phyloP scores from a whole-genome alignment of 2,113 vertebrate genomes.

The Zingel zingel region DNA sequence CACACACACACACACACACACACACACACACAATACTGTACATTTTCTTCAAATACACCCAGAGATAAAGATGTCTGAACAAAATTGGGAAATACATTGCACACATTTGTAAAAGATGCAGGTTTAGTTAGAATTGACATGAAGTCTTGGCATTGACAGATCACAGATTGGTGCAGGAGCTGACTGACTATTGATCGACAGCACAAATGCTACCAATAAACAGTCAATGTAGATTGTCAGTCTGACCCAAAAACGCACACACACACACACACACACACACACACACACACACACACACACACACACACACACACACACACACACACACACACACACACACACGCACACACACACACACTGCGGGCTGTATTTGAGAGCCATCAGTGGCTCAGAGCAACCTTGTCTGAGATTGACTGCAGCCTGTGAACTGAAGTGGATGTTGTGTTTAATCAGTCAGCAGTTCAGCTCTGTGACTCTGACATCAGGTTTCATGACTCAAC shows the following conservation, averaged over 20 bases:
- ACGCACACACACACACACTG: background rate
- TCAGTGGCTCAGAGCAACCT: conserved; percentile 34
- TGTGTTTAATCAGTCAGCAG: conserved; percentile 38
- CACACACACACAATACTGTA: background rate
- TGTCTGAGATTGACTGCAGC: conserved; percentile 20
- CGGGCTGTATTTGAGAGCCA: background rate
- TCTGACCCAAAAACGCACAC: background rate
- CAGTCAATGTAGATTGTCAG: too few species aligned
- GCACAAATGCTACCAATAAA: too few species aligned
- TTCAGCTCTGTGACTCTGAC: background rate
- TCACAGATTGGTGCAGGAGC: too few species aligned
- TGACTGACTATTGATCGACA: too few species aligned
- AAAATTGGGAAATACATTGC: too few species aligned
- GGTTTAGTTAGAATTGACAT: background rate
- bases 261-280: conserved; percentile 1
- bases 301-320: background rate
- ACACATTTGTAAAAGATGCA: too few species aligned
- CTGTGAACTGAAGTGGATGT: conserved; percentile 10
- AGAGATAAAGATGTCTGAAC: background rate
- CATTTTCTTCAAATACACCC: background rate
- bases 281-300: background rate
- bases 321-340: conserved; percentile 21
- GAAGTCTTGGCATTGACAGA: too few species aligned
- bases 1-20: conserved; percentile 15
- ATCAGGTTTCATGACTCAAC: too few species aligned